A percentile compares a stretch with the other conserved stretches of the same genome.
Conservation (phyloP, 2,797 vertebrate genomes). For the Pygocentrus nattereri region DNA sequence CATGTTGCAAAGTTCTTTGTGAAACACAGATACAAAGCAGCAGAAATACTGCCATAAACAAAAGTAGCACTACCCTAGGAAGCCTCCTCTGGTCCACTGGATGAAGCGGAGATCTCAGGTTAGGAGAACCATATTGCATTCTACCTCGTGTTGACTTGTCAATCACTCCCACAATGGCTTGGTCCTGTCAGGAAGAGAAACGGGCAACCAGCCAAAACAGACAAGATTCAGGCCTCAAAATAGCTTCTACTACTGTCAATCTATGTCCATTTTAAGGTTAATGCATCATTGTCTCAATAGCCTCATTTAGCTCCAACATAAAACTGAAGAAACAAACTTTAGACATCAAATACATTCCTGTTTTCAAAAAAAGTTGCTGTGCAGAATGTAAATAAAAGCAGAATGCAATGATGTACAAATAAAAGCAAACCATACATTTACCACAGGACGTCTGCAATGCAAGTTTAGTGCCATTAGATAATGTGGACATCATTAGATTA, state of each 20-base stretch:
- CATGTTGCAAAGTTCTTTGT: neutral
- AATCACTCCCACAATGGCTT: slow-evolving; percentile 79
- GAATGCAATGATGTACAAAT: no score
- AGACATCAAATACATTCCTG: neutral
- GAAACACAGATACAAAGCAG: neutral
- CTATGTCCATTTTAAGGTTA: no score
- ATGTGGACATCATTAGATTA: no score
- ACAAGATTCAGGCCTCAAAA: neutral
- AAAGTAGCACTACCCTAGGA: slow-evolving; percentile 47
- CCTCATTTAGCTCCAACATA: no score
- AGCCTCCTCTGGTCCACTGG: slow-evolving; percentile 67
- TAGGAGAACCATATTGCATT: slow-evolving; percentile 64
- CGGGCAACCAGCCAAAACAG: neutral
- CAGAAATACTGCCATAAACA: no score
- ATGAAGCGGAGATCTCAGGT: slow-evolving; percentile 65
- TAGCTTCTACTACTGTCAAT: no score
- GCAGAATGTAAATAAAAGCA: no score
- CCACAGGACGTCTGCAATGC: no score
- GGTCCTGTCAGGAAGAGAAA: slow-evolving; percentile 67
- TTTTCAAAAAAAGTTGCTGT: no score
- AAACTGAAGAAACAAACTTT: neutral
- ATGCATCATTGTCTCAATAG: no score
- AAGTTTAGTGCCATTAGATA: no score
- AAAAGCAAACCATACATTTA: no score
- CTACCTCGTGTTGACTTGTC: slow-evolving; percentile 68